Base-by-base conservation (phyloP, 2,888 invertebrate genomes). In the Lasius fuliginosus region DNA sequence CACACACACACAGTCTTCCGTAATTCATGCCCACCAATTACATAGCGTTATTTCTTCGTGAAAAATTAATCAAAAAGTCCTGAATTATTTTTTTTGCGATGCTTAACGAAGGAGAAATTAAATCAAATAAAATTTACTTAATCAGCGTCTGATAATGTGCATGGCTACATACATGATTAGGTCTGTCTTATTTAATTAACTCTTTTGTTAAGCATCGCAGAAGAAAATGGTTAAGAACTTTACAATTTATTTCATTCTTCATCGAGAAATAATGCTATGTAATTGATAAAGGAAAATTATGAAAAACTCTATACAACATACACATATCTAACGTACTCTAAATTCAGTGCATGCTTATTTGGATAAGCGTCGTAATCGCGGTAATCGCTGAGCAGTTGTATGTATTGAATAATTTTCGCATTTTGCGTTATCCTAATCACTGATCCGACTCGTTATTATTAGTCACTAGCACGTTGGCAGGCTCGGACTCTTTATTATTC, bases 391-490 rank as follows among this genome's bases (percentile, higher is more conserved):
- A 92, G 92, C 92, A 91, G 89, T 90, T 88, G 67, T 67, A 36
- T 67, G 74, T 86, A 85, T 87, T 82, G 87, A 92, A 87, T 88
- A 91, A 90, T 86, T 88, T 71, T 36, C 82, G 69, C 49, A n/a
- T 23, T 23, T 23, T 1, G n/a, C 84, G 88, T 88, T 87, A 86
- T 73, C 75, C 87, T 88, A 88, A 84, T 85, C 84, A 87, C 84
- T 85, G 87, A 87, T 91, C 88, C 91, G 92, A 93, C 88, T 93
- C 91, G 65, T 92, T 93, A 90, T 89, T 91, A 90, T 89, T 91
- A 90, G 88, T 89, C 85, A 90, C 69, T 77, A 86, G 88, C 90
- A 88, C 91, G n/a, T 6, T 56, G 88, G 90, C 86, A 30, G 90
- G 73, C 77, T 93, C 93, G 83, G 89, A 86, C 83, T 92, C 91